Evolutionary conservation across 2,113 vertebrate species (phyloP), one percentile per base, ranked within the genome.

Genomic region (Arvicanthis niloticus): DNA sequence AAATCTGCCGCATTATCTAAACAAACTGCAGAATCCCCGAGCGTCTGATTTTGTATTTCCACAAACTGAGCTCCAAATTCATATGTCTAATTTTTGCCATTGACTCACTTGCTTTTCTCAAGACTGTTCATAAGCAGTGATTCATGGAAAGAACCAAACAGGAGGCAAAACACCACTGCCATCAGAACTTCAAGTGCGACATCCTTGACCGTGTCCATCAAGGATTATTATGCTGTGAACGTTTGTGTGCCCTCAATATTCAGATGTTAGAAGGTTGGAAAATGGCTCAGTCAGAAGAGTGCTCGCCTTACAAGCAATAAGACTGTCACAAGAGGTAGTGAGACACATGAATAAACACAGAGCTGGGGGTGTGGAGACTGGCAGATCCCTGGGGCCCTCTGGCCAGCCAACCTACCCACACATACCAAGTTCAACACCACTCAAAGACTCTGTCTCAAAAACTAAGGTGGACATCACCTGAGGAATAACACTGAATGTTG

Each of bases 1-100:
- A 77, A 17, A 75, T 22, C 45, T 93, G 78, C 7, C 91, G 29
- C 67, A 51, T 15, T 48, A 77, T 87, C 86, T 81, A 93, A 77
- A 96, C 24, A 90, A 68, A 24, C 37, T 48, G 29, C 93, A 53
- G 91, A 89, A 82, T 24, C 45, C 62, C 72, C 37, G 70, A 89
- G 31, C 3, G 31, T 53, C 48, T 78, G n/a, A 45, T 80, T 82
- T 42, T 84, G 60, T 62, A 53, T 82, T 77, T 58, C 34, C 42
- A 48, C 19, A 5, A 76, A 56, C n/a, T 62, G 40, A 22, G 84
- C 45, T 88, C 80, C 86, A 73, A 78, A 58, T 93, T 45, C 31
- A 1, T 42, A 5, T 53, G 67, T 89, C 70, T 94, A 17, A 45
- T 78, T 90, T 93, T 89, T 82, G 45, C 70, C 91, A 70, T 10